These are phyloP conservation scores for Protonibea diacanthus DNA, from an alignment of 2,797 vertebrate genomes.

Conservation along the genomic window DNA sequence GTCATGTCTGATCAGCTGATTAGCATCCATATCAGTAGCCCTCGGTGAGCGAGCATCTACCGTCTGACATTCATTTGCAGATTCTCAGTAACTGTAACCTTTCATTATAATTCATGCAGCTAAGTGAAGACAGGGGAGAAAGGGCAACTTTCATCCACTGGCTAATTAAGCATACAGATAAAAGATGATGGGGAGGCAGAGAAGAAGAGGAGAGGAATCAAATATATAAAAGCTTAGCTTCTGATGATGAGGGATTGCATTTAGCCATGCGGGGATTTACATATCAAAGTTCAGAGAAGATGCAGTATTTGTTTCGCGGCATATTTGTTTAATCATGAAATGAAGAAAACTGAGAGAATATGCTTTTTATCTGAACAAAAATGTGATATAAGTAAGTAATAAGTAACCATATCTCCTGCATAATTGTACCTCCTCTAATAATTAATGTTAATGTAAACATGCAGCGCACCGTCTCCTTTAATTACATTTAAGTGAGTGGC, in stretches of 20 bases:
- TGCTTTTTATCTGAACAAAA: background rate
- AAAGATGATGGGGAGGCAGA: slow-evolving; percentile 18
- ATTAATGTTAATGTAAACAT: background rate
- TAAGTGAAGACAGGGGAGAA: slow-evolving; percentile 44
- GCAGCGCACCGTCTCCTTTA: background rate
- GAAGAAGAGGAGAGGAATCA: background rate
- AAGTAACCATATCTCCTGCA: background rate
- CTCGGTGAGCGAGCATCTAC: slow-evolving; percentile 33
- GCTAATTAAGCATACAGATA: slow-evolving; percentile 40
- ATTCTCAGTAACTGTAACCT: slow-evolving; percentile 69
- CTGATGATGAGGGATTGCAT: slow-evolving; percentile 24
- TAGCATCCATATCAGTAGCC: slow-evolving; percentile 48
- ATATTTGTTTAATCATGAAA: background rate
- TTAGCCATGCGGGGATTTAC: slow-evolving; percentile 1
- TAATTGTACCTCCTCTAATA: background rate
- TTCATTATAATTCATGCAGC: slow-evolving; percentile 53
- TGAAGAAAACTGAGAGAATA: background rate
- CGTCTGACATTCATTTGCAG: slow-evolving; percentile 68
- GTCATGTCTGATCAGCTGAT: slow-evolving; percentile 52
- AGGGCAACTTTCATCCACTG: slow-evolving; percentile 48
- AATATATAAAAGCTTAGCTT: background rate
- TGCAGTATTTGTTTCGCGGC: background rate
- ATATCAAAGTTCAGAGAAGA: slow-evolving; percentile 4
- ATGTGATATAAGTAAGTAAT: background rate
- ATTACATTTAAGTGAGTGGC: background rate